Percentiles rank a stretch among this genome's conserved stretches.
Evolutionary conservation across 1,140 invertebrate species (phyloP).

Genomic region (Batillaria attramentaria): DNA sequence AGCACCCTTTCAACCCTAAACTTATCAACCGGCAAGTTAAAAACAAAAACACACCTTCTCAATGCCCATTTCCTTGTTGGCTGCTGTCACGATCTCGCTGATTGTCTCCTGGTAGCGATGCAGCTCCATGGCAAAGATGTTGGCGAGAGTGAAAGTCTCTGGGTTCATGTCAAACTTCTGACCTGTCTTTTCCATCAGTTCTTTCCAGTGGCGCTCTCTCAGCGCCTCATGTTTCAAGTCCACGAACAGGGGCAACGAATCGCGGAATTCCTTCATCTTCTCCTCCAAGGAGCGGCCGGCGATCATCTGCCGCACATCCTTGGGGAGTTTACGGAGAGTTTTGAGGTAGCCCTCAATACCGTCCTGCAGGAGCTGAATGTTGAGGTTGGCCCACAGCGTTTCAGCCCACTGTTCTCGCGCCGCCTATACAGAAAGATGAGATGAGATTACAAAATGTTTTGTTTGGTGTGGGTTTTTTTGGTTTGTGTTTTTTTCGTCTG

Average conservation of each 20-base stretch:
- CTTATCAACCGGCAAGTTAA: conserved; percentile 5
- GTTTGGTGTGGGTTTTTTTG: too few relatives aligned
- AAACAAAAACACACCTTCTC: conserved; percentile 77
- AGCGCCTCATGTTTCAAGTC: conserved; percentile 93
- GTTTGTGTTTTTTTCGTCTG: too few relatives aligned
- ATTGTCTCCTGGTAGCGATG: conserved; percentile 86
- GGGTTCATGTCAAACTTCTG: conserved; percentile 87
- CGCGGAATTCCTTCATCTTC: conserved; percentile 91
- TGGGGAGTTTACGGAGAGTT: conserved; percentile 80
- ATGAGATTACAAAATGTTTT: too few relatives aligned
- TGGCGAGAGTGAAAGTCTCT: conserved; percentile 88
- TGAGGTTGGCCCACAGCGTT: conserved; percentile 88
- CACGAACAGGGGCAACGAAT: conserved; percentile 89
- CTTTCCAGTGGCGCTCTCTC: conserved; percentile 87
- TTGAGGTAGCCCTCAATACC: conserved; percentile 89
- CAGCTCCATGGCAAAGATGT: conserved; percentile 93
- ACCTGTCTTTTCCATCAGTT: conserved; percentile 90
- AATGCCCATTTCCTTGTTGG: conserved; percentile 89
- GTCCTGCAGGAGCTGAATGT: conserved; percentile 86
- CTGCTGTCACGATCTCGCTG: conserved; percentile 87
- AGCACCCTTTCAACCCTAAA: background rate
- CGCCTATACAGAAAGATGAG: too few relatives aligned
- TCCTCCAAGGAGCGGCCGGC: conserved; percentile 81
- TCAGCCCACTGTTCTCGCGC: conserved; percentile 86
- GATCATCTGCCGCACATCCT: conserved; percentile 74